Evolutionary conservation across 2,888 invertebrate genomes (phyloP), one percentile per base, ranked within the genome.

Genomic region (Drosophila barbarae): DNA sequence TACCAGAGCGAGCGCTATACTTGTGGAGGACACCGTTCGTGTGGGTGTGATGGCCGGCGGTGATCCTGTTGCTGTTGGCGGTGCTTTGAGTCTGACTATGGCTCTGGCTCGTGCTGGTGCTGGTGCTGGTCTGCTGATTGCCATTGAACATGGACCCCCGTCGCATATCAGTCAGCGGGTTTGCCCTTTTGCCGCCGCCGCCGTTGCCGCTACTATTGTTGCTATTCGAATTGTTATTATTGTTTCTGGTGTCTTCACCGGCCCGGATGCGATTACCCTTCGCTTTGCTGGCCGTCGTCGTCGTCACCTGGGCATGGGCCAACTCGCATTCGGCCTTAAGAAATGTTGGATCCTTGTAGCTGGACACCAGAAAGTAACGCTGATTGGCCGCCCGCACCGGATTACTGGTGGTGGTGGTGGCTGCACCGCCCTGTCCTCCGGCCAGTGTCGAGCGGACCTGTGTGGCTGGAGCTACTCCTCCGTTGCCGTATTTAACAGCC

Each of bases 261-360:
- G 42, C 63, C n/a, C 53, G 35, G 15, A 26, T 36, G 30, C 63
- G 61, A 21, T 8, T 26, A 32, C 44, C 23, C 18, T 32, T 61
- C 15, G 6, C 65, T 7, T 61, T 61, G 30, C 34, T 38, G 15
- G 67, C 30, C 28, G 42, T 71, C 36, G 67, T 30, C 23, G 50
- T 38, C 13, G 66, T 72, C 44, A 90, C 85, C 76, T 88, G 89
- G n/a, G 87, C 87, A 58, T 88, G 86, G 8, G 89, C 90, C 73
- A 89, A 73, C 58, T 89, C 88, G 73, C 88, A 89, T 73, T 89
- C 89, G 56, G 80, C 86, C 72, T 88, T 88, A 1, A 89, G 81
- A 61, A 89, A 89, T 57, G 86, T 86, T 56, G 87, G 84, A 81
- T 90, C 88, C 74, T 87, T 88, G 71, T 84, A 89, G 34, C 82